phyloP scores from a whole-genome alignment of 30 jellyfish, hydroid and myxozoan genomes.

The Sanderia malayensis region DNA sequence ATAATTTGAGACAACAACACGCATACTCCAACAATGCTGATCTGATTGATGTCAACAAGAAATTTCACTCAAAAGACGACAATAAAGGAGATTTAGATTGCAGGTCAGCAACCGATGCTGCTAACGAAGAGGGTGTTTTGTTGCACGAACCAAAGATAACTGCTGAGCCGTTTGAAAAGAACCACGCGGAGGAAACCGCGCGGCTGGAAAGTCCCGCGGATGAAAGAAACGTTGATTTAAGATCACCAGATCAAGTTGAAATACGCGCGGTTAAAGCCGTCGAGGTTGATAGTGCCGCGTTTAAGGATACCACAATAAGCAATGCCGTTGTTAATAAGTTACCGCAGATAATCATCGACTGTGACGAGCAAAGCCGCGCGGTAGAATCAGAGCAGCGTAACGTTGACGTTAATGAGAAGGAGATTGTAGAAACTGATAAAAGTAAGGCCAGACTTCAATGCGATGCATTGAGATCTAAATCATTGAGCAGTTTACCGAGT shows the following conservation, averaged over 20 bases:
- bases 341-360: no score
- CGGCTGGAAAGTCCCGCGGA: no score
- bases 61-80: background rate
- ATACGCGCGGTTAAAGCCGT: no score
- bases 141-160: no score
- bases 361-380: no score
- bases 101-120: background rate
- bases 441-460: background rate
- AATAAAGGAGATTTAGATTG: background rate
- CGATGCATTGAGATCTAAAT: slow-evolving; percentile 36
- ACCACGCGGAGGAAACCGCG: background rate
- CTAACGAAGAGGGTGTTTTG: background rate
- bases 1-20: background rate
- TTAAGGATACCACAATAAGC: no score
- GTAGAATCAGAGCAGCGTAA: background rate
- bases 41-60: background rate
- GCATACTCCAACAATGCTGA: background rate
- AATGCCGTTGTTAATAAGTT: no score
- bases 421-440: background rate
- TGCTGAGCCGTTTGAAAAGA: no score
- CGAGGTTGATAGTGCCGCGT: no score
- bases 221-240: no score
- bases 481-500: slow-evolving; percentile 56
- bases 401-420: background rate
- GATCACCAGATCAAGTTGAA: no score